Evolutionary conservation across 2,113 vertebrate species (phyloP).

Genomic region (Variabilichromis moorii): DNA sequence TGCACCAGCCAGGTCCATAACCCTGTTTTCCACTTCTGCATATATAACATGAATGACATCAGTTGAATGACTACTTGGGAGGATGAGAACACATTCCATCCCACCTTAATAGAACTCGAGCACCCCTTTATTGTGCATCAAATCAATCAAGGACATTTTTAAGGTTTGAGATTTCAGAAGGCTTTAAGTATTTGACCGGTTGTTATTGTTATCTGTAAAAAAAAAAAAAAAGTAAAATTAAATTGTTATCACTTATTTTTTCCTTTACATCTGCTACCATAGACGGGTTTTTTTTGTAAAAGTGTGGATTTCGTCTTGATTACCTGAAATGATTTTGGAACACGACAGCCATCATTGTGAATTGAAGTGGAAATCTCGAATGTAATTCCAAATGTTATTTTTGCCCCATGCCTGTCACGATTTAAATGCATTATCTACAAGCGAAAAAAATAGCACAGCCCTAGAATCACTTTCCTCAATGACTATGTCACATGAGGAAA

Average conservation of each 20-base stretch:
- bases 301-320: neutral
- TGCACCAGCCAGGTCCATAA: constrained; percentile 24
- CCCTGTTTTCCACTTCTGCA: constrained; percentile 26
- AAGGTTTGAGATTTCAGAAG: neutral
- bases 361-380: neutral
- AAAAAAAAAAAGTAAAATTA: neutral
- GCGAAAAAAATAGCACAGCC: neutral
- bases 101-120: neutral
- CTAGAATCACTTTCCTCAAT: neutral
- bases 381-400: neutral
- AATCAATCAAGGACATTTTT: neutral
- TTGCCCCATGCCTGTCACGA: neutral
- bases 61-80: neutral
- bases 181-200: neutral
- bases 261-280: neutral
- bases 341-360: neutral
- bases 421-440: neutral
- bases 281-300: neutral
- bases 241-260: neutral
- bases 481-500: neutral
- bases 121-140: neutral
- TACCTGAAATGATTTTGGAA: neutral
- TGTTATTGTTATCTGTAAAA: neutral
- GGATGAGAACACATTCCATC: neutral
- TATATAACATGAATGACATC: constrained; percentile 30